Base-by-base conservation (phyloP, 2,888 invertebrate species). In the Esperia sulphurella region DNA sequence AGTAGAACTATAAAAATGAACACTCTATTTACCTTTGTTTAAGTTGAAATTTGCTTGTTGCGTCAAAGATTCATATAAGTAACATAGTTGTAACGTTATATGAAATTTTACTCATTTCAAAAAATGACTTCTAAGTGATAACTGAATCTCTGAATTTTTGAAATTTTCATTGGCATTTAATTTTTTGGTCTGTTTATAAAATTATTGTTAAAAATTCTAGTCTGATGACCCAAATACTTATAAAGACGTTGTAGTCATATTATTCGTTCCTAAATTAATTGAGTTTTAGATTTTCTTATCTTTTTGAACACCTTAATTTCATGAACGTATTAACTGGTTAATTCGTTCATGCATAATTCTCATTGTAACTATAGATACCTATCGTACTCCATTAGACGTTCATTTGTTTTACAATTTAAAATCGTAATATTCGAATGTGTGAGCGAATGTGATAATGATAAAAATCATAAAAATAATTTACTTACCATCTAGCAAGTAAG, bases 11-110 rank as follows among this genome's bases (percentile, higher is more conserved):
- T 81, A 79, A 75, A 21, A 79, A 74, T 68, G 63, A 75, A 75
- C 72, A 71, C 73, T 79, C 75, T 87, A 87, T 87, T 87, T 87
- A 87, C 86, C 82, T 77, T 75, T 80, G 86, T 88, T 88, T 85
- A 63, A 83, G 82, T 85, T 86, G 65, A 76, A 63, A 74, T 75
- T 79, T 79, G 87, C 88, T 87, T 88, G 84, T 86, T 88, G 79
- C 78, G 71, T 79, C 76, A 61, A 77, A 75, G 70, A 69, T 71
- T 73, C 61, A 67, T 79, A 77, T 77, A 71, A 21, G n/a, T 21
- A 21, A 75, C 74, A 81, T 83, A 83, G 77, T 79, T 80, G 75
- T 79, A 77, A 68, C 53, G 64, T 50, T 57, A 68, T 67, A 71
- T 58, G 62, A 33, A 61, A 70, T 54, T 63, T 68, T 61, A 68